These are phyloP conservation scores for Ptilodon capucinus DNA, from an alignment of 2,888 invertebrate genomes.

Conservation along the genomic window DNA sequence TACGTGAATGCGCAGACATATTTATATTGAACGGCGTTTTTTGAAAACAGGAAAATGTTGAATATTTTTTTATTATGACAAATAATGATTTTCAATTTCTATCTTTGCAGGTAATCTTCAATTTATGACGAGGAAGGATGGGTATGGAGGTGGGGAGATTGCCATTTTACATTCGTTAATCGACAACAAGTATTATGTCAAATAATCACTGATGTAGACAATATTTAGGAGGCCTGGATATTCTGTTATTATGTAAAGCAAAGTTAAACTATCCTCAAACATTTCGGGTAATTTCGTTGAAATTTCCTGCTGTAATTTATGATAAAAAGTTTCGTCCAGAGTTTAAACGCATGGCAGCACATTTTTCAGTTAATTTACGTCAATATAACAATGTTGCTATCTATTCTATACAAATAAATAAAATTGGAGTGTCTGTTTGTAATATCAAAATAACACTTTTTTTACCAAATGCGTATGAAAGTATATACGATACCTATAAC, in stretches of 20 bases:
- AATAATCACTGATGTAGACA: neutral
- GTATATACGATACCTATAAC: too few species aligned
- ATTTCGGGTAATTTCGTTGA: neutral
- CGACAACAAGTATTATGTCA: neutral
- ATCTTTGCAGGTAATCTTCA: constrained; percentile 46
- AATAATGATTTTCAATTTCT: constrained; percentile 25
- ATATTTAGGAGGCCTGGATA: neutral
- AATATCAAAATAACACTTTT: constrained; percentile 14
- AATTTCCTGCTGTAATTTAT: neutral
- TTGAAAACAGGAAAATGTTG: constrained; percentile 19
- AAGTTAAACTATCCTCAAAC: neutral
- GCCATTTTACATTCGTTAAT: constrained; percentile 24
- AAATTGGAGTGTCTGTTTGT: too few species aligned
- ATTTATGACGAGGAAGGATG: constrained; percentile 14
- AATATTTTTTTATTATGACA: constrained; percentile 8
- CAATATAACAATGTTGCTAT: constrained; percentile 15
- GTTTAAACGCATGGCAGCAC: constrained; percentile 1
- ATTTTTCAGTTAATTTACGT: constrained; percentile 16
- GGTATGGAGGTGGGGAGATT: constrained; percentile 28
- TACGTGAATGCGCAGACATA: constrained; percentile 42
- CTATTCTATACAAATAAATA: too few species aligned
- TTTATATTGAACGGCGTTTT: constrained; percentile 16
- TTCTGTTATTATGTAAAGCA: neutral
- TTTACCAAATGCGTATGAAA: too few species aligned
- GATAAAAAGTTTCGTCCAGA: neutral